phyloP scores from a whole-genome alignment of 2,888 invertebrate species.

The Thymelicus lineola region DNA sequence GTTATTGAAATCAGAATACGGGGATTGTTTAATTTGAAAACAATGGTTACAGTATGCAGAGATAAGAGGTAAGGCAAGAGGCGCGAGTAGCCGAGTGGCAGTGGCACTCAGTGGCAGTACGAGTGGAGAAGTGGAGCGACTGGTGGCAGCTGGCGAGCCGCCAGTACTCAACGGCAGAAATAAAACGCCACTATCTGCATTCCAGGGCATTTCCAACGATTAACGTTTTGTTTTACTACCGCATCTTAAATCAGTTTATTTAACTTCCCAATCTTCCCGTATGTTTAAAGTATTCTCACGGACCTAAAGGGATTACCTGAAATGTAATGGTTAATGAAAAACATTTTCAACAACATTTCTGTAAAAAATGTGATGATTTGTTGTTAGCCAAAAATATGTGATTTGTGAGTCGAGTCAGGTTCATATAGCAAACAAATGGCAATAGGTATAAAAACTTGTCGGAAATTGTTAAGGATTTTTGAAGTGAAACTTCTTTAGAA shows the following conservation, averaged over 20 bases:
- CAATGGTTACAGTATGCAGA: constrained; percentile 3
- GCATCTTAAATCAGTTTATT: constrained; percentile 38
- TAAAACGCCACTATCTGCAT: constrained; percentile 82
- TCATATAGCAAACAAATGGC: too few relatives aligned
- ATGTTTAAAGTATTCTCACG: constrained; percentile 7
- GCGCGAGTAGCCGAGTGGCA: constrained; percentile 5
- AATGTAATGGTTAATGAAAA: too few relatives aligned
- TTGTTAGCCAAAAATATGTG: too few relatives aligned
- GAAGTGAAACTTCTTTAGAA: too few relatives aligned
- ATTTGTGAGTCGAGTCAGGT: too few relatives aligned
- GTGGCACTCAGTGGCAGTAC: constrained; percentile 24
- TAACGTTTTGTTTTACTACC: constrained; percentile 66
- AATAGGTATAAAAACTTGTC: too few relatives aligned
- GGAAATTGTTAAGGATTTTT: too few relatives aligned
- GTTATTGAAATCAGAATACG: too few relatives aligned
- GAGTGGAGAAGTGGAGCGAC: constrained; percentile 61
- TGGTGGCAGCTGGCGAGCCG: constrained; percentile 76
- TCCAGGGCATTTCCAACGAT: constrained; percentile 80
- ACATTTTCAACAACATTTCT: too few relatives aligned
- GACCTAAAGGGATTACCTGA: too few relatives aligned
- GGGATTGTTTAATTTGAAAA: too few relatives aligned
- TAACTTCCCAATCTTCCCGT: constrained; percentile 22
- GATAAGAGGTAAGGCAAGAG: constrained; percentile 22
- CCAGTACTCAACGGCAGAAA: constrained; percentile 80
- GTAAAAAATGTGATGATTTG: too few relatives aligned